Evolutionary conservation across 2,888 invertebrate genomes (phyloP).

Genomic region (Meta bourneti): DNA sequence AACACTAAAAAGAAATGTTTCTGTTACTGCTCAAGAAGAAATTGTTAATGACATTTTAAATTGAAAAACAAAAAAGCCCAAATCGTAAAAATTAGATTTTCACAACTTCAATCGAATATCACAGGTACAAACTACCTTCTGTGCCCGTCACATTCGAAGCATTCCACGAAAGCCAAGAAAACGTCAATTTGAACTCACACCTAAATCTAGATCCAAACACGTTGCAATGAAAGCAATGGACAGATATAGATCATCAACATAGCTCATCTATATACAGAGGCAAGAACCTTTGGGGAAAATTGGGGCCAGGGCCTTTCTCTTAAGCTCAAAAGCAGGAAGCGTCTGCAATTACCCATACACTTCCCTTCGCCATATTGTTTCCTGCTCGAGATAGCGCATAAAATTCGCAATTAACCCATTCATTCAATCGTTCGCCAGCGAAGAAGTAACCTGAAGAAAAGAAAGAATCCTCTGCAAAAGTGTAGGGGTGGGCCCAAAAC

Average conservation of each 20-base stretch:
- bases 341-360: slow-evolving; percentile 63
- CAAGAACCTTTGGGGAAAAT: not conserved
- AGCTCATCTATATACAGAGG: not conserved
- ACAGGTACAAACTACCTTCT: too few relatives aligned
- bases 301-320: slow-evolving; percentile 51
- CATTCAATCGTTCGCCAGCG: slow-evolving; percentile 53
- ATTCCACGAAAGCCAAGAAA: too few relatives aligned
- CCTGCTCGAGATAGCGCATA: slow-evolving; percentile 68
- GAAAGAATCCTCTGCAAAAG: not conserved
- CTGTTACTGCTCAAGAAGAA: too few relatives aligned
- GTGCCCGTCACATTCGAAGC: too few relatives aligned
- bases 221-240: not conserved
- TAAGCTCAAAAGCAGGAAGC: slow-evolving; percentile 51
- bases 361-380: slow-evolving; percentile 66
- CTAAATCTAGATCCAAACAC: not conserved
- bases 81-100: too few relatives aligned
- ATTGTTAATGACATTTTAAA: too few relatives aligned
- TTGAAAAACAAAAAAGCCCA: too few relatives aligned
- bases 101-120: too few relatives aligned
- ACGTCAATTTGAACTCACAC: not conserved
- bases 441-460: slow-evolving; percentile 7
- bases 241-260: not conserved
- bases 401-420: slow-evolving; percentile 66
- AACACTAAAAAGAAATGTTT: too few relatives aligned
- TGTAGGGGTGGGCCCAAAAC: not conserved